phyloP scores from a whole-genome alignment of 2,797 vertebrate genomes.

The Rhadinocentrus ornatus region DNA sequence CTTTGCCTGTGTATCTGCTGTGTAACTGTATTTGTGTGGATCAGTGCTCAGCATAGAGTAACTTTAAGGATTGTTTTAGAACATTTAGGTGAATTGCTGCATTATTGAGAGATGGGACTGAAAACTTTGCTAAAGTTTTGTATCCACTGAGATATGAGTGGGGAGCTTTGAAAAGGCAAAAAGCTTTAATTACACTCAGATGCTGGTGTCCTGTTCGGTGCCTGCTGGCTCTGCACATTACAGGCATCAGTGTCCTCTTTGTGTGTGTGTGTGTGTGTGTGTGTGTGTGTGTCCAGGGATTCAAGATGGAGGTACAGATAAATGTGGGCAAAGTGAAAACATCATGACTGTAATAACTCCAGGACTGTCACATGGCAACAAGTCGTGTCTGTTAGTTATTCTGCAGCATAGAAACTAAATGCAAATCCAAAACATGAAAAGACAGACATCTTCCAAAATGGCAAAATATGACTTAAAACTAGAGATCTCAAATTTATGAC shows the following conservation, averaged over 20 bases:
- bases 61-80: slow-evolving; percentile 11
- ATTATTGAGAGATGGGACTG: slow-evolving; percentile 23
- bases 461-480: slow-evolving; percentile 1
- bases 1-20: slow-evolving; percentile 4
- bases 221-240: slow-evolving; percentile 66
- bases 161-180: slow-evolving; percentile 56
- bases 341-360: slow-evolving; percentile 38
- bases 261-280: slow-evolving; percentile 3
- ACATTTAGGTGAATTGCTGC: slow-evolving; percentile 21
- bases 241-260: slow-evolving; percentile 54
- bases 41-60: background rate
- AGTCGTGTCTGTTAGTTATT: slow-evolving; percentile 51
- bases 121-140: slow-evolving; percentile 14
- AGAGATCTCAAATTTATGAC: background rate
- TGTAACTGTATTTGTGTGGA: background rate
- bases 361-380: slow-evolving; percentile 32
- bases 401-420: slow-evolving; percentile 44
- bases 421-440: slow-evolving; percentile 16
- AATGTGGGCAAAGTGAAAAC: slow-evolving; percentile 14
- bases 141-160: slow-evolving; percentile 7
- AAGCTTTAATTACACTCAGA: slow-evolving; percentile 68
- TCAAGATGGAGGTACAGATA: slow-evolving; percentile 21
- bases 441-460: background rate
- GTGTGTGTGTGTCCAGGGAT: slow-evolving; percentile 23
- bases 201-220: slow-evolving; percentile 60